Evolutionary conservation across 2,797 vertebrate species (phyloP), one percentile per base, ranked within the genome.

Genomic region (Esox lucius): DNA sequence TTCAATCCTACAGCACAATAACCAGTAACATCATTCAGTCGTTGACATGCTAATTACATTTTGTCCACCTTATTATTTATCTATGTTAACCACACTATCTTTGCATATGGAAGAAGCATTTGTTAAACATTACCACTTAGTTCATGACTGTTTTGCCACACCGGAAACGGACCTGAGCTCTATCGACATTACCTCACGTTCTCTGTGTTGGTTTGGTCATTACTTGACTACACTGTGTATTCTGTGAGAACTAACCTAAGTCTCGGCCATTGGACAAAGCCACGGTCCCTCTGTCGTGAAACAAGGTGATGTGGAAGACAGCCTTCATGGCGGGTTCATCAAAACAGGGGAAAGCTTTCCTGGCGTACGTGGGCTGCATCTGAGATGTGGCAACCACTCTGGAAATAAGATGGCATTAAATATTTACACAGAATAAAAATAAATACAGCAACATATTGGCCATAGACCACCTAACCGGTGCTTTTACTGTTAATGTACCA

Each of bases 301-400:
- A 90, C 78, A 99, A 88, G 0, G 88, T 93, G 78, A 98, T 92
- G 4, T 90, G 70, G 79, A 98, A 99, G 1, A 13, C 72, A 0
- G 97, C 97, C 89, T 98, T 99, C 96, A 98, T 95, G 39, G 95
- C 96, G 0, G 97, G 97, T 86, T 99, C 97, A 0, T 99, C 97
- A 0, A 98, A 98, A 91, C 97, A 99, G 0, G 97, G 97, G 81
- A 99, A 99, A 0, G 96, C 95, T 76, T 98, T 98, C 79, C 97
- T 94, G 6, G 97, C 97, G 0, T 98, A 93, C 0, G 96, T 78
- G 0, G 97, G 83, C 86, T 98, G 92, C 97, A 98, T 98, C 86
- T 98, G 97, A 0, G 96, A 98, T 0, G 97, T 97, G 77, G 97
- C 97, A 78, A 98, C 73, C 75, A 98, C 86, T 81, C 97, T 46